Evolutionary conservation across 53 echinoderm and acorn worm genomes (phyloP), one percentile per base, ranked within the genome.

Genomic region (Temnopleurus reevesii): DNA sequence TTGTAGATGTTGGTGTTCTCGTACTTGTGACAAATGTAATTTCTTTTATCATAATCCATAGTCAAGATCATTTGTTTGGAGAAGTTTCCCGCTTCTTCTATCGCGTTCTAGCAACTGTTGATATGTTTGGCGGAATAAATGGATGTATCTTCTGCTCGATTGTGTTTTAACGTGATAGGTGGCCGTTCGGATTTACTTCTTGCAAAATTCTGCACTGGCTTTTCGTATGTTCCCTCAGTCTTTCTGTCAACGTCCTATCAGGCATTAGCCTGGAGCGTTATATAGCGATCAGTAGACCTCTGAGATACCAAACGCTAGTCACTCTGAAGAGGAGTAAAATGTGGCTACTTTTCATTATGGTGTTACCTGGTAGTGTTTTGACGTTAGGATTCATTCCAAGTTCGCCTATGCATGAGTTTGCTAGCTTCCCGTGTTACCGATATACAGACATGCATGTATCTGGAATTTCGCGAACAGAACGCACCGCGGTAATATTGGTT

Each of bases 211-310:
- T 79, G 28, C 28, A 27, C 45, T 12, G 18, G 27, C 9, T 13
- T 23, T 76, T 76, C 21, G 18, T 15, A 18, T 8, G 1, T 21
- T 36, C 12, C 15, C n/a, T 79, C 8, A 13, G 46, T 17, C 47
- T 46, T 9, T 79, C 80, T 9, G 80, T 29, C 23, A 79, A 43
- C 9, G 47, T 51, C 26, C 47, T 79, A 7, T 46, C 80, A n/a
- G 41, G 45, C 47, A 26, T 79, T 7, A 79, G 47, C 47, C 12
- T 79, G 7, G 80, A 79, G 46, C 80, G 80, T 46, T 79, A 79
- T 46, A 79, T 79, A 23, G 80, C 80, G n/a, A 79, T 79, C 46
- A 8, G 41, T 47, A 79, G 44, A 45, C 49, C 80, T 27, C 44
- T 79, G 15, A 46, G 80, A 47, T 79, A 79, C 28, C 27, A 23